These are phyloP conservation scores for Pelobates fuscus DNA, from an alignment of 2,113 vertebrate species.

Conservation along the genomic window DNA sequence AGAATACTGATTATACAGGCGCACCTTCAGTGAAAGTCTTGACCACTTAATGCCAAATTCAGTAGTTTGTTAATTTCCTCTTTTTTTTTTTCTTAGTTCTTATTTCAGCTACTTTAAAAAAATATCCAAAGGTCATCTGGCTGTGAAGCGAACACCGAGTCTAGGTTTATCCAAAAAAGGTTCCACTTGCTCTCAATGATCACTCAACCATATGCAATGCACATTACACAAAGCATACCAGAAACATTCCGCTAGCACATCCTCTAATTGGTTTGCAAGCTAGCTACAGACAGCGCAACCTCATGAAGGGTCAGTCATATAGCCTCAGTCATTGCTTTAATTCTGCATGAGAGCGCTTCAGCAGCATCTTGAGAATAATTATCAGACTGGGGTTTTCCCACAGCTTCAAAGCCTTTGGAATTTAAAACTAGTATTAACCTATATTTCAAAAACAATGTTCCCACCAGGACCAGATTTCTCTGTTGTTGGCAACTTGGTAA, in stretches of 20 bases:
- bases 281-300: conserved; percentile 75
- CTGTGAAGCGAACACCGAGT: too few species aligned
- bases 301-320: conserved; percentile 71
- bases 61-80: too few species aligned
- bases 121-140: too few species aligned
- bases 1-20: too few species aligned
- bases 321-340: conserved; percentile 75
- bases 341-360: conserved; percentile 84
- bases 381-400: conserved; percentile 83
- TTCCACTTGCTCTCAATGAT: neutral
- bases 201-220: neutral
- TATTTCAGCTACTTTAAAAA: too few species aligned
- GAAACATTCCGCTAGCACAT: conserved; percentile 70
- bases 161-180: neutral
- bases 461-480: conserved; percentile 73
- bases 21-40: too few species aligned
- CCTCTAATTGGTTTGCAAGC: conserved; percentile 77
- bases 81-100: too few species aligned
- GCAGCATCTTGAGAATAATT: conserved; percentile 80
- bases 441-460: conserved; percentile 81
- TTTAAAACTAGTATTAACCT: conserved; percentile 81
- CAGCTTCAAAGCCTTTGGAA: conserved; percentile 84
- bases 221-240: conserved; percentile 49
- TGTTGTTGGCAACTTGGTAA: conserved; percentile 62
- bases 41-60: too few species aligned